Percentiles rank a stretch among this genome's conserved stretches.
Conservation (phyloP, 1,140 invertebrate species). For the Idris sp. region DNA sequence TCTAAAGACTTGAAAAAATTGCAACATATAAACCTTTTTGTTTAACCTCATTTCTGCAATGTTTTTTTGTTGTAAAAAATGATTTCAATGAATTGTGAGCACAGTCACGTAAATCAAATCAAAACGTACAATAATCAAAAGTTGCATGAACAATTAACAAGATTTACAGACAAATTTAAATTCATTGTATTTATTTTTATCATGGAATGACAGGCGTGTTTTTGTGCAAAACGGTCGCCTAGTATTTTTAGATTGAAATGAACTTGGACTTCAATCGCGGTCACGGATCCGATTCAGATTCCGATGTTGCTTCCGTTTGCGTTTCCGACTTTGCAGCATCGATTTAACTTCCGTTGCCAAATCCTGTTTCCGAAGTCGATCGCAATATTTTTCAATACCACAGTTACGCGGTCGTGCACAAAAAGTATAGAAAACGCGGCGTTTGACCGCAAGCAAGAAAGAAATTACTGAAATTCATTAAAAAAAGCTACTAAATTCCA, state of each 20-base stretch:
- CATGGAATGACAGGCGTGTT: slow-evolving; percentile 43
- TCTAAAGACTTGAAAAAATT: no score
- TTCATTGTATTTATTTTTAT: slow-evolving; percentile 43
- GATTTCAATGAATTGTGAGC: no score
- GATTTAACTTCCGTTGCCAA: slow-evolving; percentile 62
- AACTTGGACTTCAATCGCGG: slow-evolving; percentile 57
- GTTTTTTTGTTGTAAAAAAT: no score
- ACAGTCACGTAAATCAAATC: no score
- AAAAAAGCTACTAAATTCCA: slow-evolving; percentile 10
- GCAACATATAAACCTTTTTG: no score
- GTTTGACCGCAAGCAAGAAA: slow-evolving; percentile 38
- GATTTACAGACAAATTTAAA: slow-evolving; percentile 40
- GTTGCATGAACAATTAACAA: slow-evolving; percentile 20
- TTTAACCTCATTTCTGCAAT: no score
- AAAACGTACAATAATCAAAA: no score
- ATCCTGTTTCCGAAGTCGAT: slow-evolving; percentile 62
- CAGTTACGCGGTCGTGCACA: slow-evolving; percentile 47
- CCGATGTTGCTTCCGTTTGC: slow-evolving; percentile 54
- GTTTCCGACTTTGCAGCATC: slow-evolving; percentile 58
- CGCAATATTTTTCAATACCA: slow-evolving; percentile 61
- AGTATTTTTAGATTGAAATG: slow-evolving; percentile 51
- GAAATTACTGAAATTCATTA: slow-evolving; percentile 35
- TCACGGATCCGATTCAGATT: slow-evolving; percentile 61
- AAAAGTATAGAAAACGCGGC: slow-evolving; percentile 52
- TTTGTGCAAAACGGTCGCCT: slow-evolving; percentile 45